phyloP scores from a whole-genome alignment of 2,113 vertebrate genomes.

The Pituophis catenifer region DNA sequence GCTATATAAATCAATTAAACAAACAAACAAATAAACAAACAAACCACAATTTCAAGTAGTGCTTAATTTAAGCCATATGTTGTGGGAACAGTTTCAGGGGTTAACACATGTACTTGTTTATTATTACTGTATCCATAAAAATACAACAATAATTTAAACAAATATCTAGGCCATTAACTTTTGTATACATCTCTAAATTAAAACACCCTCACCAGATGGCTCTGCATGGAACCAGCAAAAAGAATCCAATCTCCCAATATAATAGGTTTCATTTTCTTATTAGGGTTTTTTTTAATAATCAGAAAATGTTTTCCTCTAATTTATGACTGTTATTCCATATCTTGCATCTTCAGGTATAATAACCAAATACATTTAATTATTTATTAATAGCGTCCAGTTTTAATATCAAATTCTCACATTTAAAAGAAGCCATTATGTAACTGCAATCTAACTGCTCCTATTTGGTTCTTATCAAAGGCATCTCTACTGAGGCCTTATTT shows the following conservation, averaged over 20 bases:
- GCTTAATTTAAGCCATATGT: neutral
- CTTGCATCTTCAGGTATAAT: neutral
- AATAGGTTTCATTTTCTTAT: neutral
- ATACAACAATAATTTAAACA: neutral
- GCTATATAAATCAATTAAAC: neutral
- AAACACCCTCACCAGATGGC: neutral
- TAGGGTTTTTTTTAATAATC: neutral
- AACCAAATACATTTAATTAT: neutral
- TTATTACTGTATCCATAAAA: neutral
- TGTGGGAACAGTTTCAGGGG: neutral
- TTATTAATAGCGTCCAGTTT: neutral
- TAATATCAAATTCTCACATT: neutral
- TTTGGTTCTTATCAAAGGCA: neutral
- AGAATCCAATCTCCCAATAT: neutral
- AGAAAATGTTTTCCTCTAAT: neutral
- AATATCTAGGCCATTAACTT: neutral
- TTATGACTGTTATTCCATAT: neutral
- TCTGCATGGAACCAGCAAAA: neutral
- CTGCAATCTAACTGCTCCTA: neutral
- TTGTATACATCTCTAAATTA: neutral
- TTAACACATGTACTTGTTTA: neutral
- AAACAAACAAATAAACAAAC: neutral
- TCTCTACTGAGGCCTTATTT: neutral
- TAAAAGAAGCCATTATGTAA: neutral
- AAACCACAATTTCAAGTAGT: neutral